Evolutionary conservation across 2,113 vertebrate genomes (phyloP).

Genomic region (Martes martes): DNA sequence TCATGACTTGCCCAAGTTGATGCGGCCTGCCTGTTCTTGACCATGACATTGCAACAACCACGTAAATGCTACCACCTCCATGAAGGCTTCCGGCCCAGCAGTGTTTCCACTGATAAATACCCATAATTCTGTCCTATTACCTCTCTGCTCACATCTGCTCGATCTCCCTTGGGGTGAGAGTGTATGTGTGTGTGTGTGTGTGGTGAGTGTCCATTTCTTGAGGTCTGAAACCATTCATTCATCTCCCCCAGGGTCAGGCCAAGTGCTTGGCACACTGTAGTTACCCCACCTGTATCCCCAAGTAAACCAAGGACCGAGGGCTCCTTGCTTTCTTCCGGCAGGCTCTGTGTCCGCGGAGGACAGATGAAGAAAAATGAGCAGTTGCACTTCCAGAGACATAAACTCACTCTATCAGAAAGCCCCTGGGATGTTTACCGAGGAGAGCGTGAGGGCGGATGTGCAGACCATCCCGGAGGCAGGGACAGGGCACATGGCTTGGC

Average conservation of each 20-base stretch:
- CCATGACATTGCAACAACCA: not conserved
- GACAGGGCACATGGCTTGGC: accelerated
- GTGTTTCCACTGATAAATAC: not conserved
- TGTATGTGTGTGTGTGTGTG: not conserved
- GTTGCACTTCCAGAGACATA: not conserved
- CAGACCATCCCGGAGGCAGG: not conserved
- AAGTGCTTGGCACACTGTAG: not conserved
- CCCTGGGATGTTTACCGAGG: not conserved
- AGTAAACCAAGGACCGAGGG: not conserved
- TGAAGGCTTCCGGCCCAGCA: not conserved
- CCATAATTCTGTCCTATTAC: not conserved
- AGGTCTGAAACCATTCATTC: not conserved
- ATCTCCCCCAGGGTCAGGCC: not conserved
- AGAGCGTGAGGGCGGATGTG: not conserved
- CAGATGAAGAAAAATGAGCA: not conserved
- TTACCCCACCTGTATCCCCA: not conserved
- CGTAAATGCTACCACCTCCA: not conserved
- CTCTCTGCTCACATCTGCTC: not conserved
- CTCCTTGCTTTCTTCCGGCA: not conserved
- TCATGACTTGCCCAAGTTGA: not conserved
- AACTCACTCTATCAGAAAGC: not conserved
- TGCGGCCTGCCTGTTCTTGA: not conserved
- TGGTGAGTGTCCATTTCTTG: not conserved
- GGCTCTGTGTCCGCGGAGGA: not conserved
- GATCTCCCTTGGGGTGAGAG: not conserved